Evolutionary conservation across 2,888 invertebrate species (phyloP), one percentile per base, ranked within the genome.

Genomic region (Pheosia gnoma): DNA sequence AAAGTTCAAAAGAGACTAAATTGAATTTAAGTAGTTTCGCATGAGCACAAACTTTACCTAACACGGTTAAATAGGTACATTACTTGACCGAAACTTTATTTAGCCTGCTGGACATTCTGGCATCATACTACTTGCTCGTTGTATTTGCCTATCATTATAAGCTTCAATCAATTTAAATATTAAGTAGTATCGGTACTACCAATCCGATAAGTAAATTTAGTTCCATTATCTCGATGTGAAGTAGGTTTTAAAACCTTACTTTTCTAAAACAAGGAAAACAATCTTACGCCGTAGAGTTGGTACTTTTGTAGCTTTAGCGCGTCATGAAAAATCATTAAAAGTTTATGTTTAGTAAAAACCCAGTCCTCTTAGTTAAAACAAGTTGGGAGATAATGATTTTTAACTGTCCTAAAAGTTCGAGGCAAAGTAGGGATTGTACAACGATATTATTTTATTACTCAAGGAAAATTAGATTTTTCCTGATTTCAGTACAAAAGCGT

Each of bases 1-100:
- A 71, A 74, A 66, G 60, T 75, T 74, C 41, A 65, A 67, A 67
- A 56, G 53, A 62, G 47, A 51, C 60, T 5, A 43, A 75, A 75
- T 75, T 70, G 65, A 75, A 70, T 75, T 75, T 68, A 25, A 25
- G 25, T 25, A 25, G 25, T 25, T 25, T 57, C 47, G 53, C 54
- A 58, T 61, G 65, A 61, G 47, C 60, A 66, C 62, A 66, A 45
- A 58, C 61, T 61, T 53, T 61, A 59, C 9, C 57, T 51, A 57
- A 63, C 56, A 62, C 58, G 61, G 62, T 13, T 59, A 56, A 57
- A 59, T 39, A 58, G 58, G 59, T 64, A 43, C 36, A 10, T 37
- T 37, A 51, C 53, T 25, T 53, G 37, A 13, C 37, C 37, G 10
- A 37, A 53, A 37, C 53, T 53, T 37, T 11, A 37, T 11, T 10